Base-by-base conservation (phyloP, 30 jellyfish, hydroid and myxozoan genomes). In the Sanderia malayensis region DNA sequence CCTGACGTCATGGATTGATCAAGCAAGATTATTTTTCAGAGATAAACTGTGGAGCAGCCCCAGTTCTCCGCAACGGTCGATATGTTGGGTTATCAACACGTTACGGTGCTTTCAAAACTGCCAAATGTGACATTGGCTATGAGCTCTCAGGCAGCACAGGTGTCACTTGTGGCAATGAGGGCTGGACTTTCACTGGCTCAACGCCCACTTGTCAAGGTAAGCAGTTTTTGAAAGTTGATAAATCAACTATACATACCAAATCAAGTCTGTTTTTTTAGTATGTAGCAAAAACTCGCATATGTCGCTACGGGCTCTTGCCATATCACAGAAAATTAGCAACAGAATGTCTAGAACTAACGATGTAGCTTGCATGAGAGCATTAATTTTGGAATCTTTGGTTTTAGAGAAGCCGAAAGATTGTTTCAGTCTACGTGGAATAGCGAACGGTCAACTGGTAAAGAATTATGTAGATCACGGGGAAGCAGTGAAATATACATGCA, bases 141-240 rank as follows among this genome's bases (percentile, higher is more conserved):
- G 31, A 4, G 55, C 74, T 62, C 27, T 22, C 15, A 11, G 74
- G 74, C 52, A 41, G 57, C 25, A 62, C 22, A 1, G 29, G 30
- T 27, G 29, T 25, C 7, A 62, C 8, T 23, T 62, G 74, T 62
- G 29, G 28, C 11, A 30, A 29, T 27, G 52, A 18, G 26, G 74
- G 74, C 20, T 62, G 74, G 74, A 25, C 46, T 4, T 62, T 25
- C 25, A 25, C 26, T 22, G 74, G 74, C 57, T 20, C 26, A 62
- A 22, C 7, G 1, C 74, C 74, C 25, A 29, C 20, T 15, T 62
- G 74, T 31, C 74, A 20, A 62, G 74, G 74, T 62, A 21, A 25
- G 55, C 1, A 6, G 15, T 41, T 41, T 41, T 41, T 15, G 8
- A 6, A 6, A 41, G 11, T 41, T 15, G 8, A 41, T 8, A 8